phyloP scores from a whole-genome alignment of 2,113 vertebrate genomes.

The Todiramphus chloris region DNA sequence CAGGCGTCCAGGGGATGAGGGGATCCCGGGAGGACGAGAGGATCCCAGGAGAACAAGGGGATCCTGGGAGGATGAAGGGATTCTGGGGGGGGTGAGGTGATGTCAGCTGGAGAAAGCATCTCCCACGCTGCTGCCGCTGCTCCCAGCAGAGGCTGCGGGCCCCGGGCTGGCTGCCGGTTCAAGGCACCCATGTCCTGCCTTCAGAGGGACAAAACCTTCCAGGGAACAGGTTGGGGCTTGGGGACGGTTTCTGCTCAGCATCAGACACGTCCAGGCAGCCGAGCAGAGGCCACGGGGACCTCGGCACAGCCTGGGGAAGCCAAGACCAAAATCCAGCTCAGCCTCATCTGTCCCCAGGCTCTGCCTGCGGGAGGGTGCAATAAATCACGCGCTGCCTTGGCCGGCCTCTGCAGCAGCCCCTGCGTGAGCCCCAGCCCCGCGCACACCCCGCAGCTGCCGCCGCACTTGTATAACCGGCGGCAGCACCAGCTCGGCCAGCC shows the following conservation, averaged over 20 bases:
- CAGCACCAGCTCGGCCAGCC: not conserved
- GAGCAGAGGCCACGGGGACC: not conserved
- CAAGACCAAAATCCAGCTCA: accelerated
- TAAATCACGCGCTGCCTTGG: not conserved
- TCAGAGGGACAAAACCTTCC: not conserved
- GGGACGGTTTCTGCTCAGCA: not conserved
- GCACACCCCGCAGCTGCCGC: not conserved
- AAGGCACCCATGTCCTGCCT: not conserved
- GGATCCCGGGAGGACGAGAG: not conserved
- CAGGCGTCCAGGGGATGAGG: not conserved
- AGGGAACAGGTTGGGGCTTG: accelerated
- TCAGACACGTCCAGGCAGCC: not conserved
- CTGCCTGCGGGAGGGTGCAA: not conserved
- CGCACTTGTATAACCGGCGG: not conserved
- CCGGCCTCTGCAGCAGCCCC: conserved; percentile 32
- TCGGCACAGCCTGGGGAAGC: not conserved
- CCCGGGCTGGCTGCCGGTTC: not conserved
- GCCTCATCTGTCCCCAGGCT: not conserved
- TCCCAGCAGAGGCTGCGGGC: not conserved
- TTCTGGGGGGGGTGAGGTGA: not conserved
- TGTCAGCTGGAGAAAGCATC: not conserved
- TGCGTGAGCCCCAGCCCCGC: not conserved
- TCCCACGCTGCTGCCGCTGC: not conserved
- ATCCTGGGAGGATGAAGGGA: not conserved
- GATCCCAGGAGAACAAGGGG: not conserved